phyloP scores from a whole-genome alignment of 92 coral and sea anemone genomes.

The Umimayanthus kanabou region DNA sequence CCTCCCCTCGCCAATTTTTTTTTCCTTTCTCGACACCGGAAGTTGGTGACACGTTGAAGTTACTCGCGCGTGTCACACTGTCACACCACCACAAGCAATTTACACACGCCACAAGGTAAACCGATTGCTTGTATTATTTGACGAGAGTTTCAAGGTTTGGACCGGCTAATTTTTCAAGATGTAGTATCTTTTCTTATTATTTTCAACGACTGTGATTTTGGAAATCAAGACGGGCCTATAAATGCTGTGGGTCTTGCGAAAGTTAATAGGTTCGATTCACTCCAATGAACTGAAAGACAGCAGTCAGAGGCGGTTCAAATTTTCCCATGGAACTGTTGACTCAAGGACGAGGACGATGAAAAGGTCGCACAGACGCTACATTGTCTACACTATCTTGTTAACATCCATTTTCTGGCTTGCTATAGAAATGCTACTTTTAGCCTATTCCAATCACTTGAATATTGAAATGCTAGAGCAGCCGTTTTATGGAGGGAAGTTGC shows the following conservation, averaged over 20 bases:
- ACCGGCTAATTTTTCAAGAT: not conserved
- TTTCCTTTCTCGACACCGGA: not conserved
- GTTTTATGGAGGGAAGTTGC: constrained; percentile 28
- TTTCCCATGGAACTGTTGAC: constrained; percentile 15
- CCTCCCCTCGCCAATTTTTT: too few relatives aligned
- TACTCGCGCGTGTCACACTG: constrained; percentile 34
- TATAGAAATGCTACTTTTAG: constrained; percentile 64
- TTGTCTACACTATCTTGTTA: constrained; percentile 66
- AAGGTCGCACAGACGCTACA: constrained; percentile 70
- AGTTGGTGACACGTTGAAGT: not conserved
- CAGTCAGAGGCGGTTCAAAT: not conserved
- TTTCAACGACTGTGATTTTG: not conserved
- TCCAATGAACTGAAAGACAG: constrained; percentile 19
- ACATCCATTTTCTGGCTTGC: constrained; percentile 85
- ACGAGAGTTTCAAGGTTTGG: not conserved
- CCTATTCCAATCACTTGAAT: constrained; percentile 67
- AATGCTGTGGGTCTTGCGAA: constrained; percentile 42
- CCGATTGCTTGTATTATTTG: not conserved
- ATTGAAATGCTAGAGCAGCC: constrained; percentile 47
- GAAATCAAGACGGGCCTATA: not conserved
- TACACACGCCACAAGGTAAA: not conserved
- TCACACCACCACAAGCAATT: constrained; percentile 30
- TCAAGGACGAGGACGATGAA: constrained; percentile 54
- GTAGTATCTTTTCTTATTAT: not conserved
- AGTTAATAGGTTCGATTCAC: constrained; percentile 17